phyloP scores from a whole-genome alignment of 2,888 invertebrate species.

The Candidula unifasciata region DNA sequence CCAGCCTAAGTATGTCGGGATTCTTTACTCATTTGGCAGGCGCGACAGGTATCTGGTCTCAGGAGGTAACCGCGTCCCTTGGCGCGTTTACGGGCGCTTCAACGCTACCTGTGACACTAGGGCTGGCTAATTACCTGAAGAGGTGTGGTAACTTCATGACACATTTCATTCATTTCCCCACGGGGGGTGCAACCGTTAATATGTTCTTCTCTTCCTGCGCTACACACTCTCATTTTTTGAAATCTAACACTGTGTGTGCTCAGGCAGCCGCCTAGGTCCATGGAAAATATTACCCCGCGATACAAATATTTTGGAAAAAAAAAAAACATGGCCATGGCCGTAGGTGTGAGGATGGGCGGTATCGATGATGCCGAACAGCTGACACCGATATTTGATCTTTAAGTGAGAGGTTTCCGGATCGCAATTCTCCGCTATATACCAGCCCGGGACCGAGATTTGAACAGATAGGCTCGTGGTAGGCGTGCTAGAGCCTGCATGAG shows the following conservation, averaged over 20 bases:
- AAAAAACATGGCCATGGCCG: background rate
- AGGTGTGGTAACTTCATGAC: slow-evolving; percentile 5
- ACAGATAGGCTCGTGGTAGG: background rate
- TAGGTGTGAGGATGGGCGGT: slow-evolving; percentile 4
- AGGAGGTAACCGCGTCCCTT: background rate
- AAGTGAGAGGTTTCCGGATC: background rate
- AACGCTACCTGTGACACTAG: background rate
- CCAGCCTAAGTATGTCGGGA: background rate
- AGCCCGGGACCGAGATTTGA: background rate
- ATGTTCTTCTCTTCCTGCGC: background rate
- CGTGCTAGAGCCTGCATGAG: background rate
- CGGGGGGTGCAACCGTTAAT: slow-evolving; percentile 19
- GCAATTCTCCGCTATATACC: background rate
- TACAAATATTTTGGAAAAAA: background rate
- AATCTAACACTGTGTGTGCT: background rate
- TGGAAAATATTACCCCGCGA: too few species aligned
- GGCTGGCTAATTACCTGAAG: slow-evolving; percentile 31
- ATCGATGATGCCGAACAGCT: background rate
- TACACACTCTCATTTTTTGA: slow-evolving; percentile 22
- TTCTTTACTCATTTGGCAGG: background rate
- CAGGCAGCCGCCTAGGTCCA: background rate
- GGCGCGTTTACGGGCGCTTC: background rate
- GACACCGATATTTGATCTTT: slow-evolving; percentile 15
- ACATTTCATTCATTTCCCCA: background rate
- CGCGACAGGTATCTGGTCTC: background rate